Evolutionary conservation across 2,113 vertebrate species (phyloP).

Genomic region (Callorhinus ursinus): DNA sequence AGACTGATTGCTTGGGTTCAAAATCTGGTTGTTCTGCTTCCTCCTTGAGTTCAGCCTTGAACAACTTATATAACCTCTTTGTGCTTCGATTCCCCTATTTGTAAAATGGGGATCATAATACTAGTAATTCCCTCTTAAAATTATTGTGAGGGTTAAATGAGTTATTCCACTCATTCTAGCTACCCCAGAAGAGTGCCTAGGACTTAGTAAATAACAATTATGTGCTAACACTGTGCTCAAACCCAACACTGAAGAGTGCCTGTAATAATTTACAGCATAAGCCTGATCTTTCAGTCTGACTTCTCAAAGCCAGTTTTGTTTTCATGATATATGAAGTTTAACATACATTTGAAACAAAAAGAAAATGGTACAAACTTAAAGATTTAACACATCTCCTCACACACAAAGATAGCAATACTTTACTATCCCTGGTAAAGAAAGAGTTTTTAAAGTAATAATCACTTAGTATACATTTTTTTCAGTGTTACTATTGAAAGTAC

Average conservation of each 20-base stretch:
- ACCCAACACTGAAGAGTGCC: no score
- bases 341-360: background rate
- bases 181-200: background rate
- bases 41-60: background rate
- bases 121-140: background rate
- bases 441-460: background rate
- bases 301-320: constrained; percentile 33
- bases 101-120: background rate
- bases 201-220: background rate
- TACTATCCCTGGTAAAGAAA: background rate
- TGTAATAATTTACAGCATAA: background rate
- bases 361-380: background rate
- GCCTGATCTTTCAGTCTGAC: background rate
- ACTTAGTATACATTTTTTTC: background rate
- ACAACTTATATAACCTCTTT: background rate
- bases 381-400: background rate
- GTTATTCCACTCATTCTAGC: background rate
- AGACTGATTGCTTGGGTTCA: background rate
- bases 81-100: background rate
- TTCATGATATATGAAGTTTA: background rate
- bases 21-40: background rate
- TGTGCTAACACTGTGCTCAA: background rate
- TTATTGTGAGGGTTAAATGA: background rate
- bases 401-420: background rate
- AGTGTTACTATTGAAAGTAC: background rate